Base-by-base conservation (phyloP, 23 tunicate genomes). In the Clavelina lepadiformis region DNA sequence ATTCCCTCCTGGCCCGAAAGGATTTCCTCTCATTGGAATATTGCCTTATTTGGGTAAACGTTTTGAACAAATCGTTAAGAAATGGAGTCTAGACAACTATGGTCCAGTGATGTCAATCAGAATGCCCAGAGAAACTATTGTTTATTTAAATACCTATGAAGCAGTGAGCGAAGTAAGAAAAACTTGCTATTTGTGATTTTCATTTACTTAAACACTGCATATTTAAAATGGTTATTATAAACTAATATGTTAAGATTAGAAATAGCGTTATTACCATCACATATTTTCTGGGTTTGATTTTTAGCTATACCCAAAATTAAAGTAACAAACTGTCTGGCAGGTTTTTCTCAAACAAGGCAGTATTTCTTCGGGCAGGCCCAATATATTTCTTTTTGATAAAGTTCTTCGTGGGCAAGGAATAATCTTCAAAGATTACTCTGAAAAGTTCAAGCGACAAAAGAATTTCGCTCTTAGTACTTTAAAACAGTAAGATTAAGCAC, bases 1-100 rank as follows among this genome's bases (percentile, higher is more conserved):
- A 3, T 61, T 61, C 30, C 67, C 67, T 1, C 67, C 67, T 3
- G 67, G 67, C 67, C 67, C 67, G 2, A 61, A 46, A 33, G 67
- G 67, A 25, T 15, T 61, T 11, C 45, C 67, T 13, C 26, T 61
- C 2, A 15, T 61, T 2, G 67, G 67, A 29, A 46, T 61, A 13
- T 18, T 61, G 15, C 67, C 47, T 8, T 61, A 22, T 33, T 61
- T 61, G 2, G 67, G 67, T n/a, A 23, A 33, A 33, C 19, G 28
- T 22, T 23, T 46, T 2, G 67, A 33, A 2, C 45, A 13, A 61
- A 2, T 33, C 3, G 1, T 61, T 15, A 61, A 61, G 47, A 33
- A 61, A 30, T 61, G 67, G 67, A 61, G 67, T 31, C 19, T 35
- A 2, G 67, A 61, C 24, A 61, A 61, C 5, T 68, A 68, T 51